A percentile compares a stretch with the other conserved stretches of the same genome.
Conservation (phyloP, 2,888 invertebrate genomes). For the Pimpla rufipes region DNA sequence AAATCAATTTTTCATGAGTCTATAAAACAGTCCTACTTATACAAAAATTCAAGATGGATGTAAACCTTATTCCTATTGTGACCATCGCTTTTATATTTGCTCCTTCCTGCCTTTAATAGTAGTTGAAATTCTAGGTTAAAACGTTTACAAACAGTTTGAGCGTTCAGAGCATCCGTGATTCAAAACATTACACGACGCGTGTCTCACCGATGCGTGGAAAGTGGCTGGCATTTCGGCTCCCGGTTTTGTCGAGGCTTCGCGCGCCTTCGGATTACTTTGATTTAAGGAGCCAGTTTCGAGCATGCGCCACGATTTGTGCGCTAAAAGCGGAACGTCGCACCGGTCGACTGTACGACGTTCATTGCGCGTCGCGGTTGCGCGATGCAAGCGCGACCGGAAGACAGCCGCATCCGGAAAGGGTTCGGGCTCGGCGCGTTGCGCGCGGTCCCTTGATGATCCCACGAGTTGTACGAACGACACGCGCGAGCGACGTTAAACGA, state of each 20-base stretch:
- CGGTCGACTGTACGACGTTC: not conserved
- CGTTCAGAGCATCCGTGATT: not conserved
- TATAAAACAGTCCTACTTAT: too few relatives aligned
- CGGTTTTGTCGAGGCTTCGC: not conserved
- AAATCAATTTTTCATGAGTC: too few relatives aligned
- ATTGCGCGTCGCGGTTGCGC: conserved; percentile 3
- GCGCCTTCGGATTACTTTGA: conserved; percentile 37
- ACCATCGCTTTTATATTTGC: not conserved
- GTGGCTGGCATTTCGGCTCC: not conserved
- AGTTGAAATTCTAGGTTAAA: not conserved
- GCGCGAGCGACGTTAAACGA: conserved; percentile 78
- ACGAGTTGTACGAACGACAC: conserved; percentile 76
- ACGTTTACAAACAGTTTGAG: not conserved
- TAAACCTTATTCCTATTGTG: too few relatives aligned
- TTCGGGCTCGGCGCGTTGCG: not conserved
- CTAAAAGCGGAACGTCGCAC: conserved; percentile 18
- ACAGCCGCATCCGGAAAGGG: conserved; percentile 55
- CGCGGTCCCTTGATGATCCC: conserved; percentile 73
- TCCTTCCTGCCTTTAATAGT: not conserved
- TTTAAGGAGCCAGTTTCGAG: conserved; percentile 25
- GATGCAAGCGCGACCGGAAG: conserved; percentile 52
- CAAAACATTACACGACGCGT: not conserved
- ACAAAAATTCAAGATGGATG: too few relatives aligned
- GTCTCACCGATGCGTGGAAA: conserved; percentile 18
- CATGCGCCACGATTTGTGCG: conserved; percentile 10